Conservation (phyloP, 2,888 invertebrate genomes). For the Agrochola lota region DNA sequence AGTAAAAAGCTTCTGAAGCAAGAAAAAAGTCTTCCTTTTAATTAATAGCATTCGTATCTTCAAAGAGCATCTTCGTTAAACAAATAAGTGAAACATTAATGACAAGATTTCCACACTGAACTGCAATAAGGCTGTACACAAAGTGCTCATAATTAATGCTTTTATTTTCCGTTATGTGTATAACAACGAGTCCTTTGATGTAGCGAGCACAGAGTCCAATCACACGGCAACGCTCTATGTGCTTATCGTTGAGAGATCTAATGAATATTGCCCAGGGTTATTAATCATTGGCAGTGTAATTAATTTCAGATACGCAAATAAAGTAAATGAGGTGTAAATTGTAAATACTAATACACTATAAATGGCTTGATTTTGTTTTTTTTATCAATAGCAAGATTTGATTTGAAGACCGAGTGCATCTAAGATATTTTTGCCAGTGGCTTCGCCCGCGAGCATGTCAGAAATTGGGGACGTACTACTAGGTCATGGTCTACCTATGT, state of each 20-base stretch:
- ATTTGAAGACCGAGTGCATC: no score
- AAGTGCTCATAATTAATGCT: not conserved
- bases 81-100: constrained; percentile 27
- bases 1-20: not conserved
- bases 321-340: not conserved
- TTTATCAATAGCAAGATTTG: not conserved
- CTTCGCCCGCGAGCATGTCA: no score
- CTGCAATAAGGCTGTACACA: not conserved
- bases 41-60: constrained; percentile 20
- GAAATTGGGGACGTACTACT: no score
- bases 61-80: constrained; percentile 21
- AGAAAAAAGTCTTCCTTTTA: constrained; percentile 5
- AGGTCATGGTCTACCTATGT: no score
- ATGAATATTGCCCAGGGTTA: constrained; percentile 5
- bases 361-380: not conserved
- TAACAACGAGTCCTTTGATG: constrained; percentile 12
- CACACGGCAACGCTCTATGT: constrained; percentile 3
- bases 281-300: constrained; percentile 36
- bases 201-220: constrained; percentile 4
- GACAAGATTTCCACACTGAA: constrained; percentile 5
- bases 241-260: not conserved
- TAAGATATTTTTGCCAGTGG: no score
- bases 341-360: constrained; percentile 1
- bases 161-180: constrained; percentile 4
- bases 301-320: constrained; percentile 21